These are phyloP conservation scores for Falcaria lacertinaria DNA, from an alignment of 2,888 invertebrate genomes.

Conservation along the genomic window DNA sequence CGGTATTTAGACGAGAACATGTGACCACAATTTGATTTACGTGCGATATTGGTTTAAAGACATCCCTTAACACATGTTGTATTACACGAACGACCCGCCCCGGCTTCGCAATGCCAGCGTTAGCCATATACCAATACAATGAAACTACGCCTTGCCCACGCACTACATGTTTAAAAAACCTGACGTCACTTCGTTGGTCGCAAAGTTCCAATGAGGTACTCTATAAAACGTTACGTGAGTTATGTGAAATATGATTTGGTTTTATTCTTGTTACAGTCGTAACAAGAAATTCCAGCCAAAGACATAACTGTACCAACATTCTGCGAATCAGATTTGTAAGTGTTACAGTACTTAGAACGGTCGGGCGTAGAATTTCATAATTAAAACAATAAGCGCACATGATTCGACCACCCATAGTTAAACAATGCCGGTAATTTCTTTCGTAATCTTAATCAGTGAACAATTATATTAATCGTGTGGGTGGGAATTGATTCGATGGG, in stretches of 20 bases:
- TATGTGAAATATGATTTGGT: no score
- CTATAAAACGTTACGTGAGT: no score
- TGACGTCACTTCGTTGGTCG: no score
- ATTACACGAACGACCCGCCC: no score
- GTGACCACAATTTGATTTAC: neutral
- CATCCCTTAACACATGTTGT: no score
- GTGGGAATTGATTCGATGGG: neutral
- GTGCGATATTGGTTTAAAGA: no score
- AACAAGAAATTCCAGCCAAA: neutral
- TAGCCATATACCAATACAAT: no score
- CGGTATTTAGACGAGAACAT: conserved; percentile 2
- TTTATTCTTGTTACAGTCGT: neutral
- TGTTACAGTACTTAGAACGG: neutral
- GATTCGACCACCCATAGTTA: conserved; percentile 24
- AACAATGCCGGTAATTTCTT: conserved; percentile 7
- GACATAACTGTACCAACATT: neutral
- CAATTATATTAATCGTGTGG: neutral
- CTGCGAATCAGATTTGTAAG: neutral
- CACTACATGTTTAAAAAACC: no score
- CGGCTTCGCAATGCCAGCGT: no score
- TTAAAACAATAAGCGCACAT: conserved; percentile 12
- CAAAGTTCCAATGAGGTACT: no score
- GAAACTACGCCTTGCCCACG: no score
- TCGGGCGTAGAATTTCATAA: conserved; percentile 18
- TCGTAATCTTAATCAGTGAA: conserved; percentile 2